phyloP scores from a whole-genome alignment of 1,140 invertebrate species.

The Patella vulgata region DNA sequence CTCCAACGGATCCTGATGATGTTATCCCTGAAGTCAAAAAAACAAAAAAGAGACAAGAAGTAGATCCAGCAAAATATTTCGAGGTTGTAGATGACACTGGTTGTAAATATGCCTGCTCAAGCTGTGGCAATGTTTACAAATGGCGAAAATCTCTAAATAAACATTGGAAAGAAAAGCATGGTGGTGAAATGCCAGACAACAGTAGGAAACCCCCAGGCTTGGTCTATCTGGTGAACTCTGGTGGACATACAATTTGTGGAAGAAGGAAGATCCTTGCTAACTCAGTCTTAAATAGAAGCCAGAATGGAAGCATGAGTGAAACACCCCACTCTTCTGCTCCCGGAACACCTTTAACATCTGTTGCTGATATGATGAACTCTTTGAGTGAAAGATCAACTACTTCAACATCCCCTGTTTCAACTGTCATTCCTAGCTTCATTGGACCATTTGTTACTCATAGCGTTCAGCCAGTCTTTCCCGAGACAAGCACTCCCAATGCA shows the following conservation, averaged over 20 bases:
- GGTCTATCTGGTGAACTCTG: constrained; percentile 30
- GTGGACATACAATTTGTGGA: constrained; percentile 22
- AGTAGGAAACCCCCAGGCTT: constrained; percentile 42
- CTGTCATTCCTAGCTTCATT: constrained; percentile 52
- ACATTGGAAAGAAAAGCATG: constrained; percentile 68
- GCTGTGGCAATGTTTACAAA: constrained; percentile 66
- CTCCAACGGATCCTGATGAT: constrained; percentile 15
- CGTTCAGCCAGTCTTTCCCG: constrained; percentile 30
- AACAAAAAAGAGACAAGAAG: constrained; percentile 60
- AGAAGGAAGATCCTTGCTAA: constrained; percentile 13
- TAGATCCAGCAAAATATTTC: constrained; percentile 64
- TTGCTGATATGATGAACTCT: constrained; percentile 1
- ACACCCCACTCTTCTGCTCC: neutral
- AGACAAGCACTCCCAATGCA: too few relatives aligned
- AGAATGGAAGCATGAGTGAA: too few relatives aligned
- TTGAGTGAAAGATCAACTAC: constrained; percentile 7
- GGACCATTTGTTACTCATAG: constrained; percentile 56
- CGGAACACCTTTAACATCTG: constrained; percentile 10
- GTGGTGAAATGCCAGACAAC: constrained; percentile 48
- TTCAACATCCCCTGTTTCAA: constrained; percentile 22
- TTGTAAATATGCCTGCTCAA: constrained; percentile 65
- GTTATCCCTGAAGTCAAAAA: constrained; percentile 43
- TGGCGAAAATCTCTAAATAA: constrained; percentile 67
- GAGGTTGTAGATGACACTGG: constrained; percentile 59
- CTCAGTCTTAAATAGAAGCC: constrained; percentile 5